These are phyloP conservation scores for Eptatretus burgeri DNA, from an alignment of 2,113 vertebrate species.

Conservation along the genomic window DNA sequence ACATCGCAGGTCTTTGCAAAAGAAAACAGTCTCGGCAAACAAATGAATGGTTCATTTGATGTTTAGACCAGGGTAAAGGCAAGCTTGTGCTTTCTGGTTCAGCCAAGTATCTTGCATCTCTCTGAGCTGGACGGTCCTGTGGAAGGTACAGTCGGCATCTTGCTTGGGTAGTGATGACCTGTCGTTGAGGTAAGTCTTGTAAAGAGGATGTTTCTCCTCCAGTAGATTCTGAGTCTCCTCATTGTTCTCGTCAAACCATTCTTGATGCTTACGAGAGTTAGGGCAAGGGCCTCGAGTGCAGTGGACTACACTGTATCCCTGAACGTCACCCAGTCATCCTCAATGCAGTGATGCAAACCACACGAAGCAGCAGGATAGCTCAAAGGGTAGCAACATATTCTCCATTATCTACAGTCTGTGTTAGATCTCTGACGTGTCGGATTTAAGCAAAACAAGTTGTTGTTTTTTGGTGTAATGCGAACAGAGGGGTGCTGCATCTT, in stretches of 20 bases:
- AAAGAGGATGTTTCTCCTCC: not conserved
- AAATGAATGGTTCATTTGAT: no score
- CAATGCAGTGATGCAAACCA: not conserved
- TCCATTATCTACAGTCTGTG: no score
- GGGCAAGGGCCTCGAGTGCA: not conserved
- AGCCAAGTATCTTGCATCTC: not conserved
- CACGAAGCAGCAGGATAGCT: no score
- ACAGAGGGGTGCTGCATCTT: no score
- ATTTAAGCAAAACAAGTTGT: no score
- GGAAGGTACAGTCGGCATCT: not conserved
- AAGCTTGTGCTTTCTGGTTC: not conserved
- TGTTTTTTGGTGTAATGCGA: no score
- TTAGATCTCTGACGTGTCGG: no score
- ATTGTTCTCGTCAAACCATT: not conserved
- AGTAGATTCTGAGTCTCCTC: not conserved
- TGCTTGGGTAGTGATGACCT: not conserved
- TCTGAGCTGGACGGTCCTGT: not conserved
- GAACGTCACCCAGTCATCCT: not conserved
- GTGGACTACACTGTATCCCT: not conserved
- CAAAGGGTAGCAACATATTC: no score
- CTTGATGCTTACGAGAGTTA: not conserved
- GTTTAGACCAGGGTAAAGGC: no score
- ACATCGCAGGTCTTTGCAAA: no score
- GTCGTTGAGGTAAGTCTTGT: not conserved
- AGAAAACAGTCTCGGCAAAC: no score